Evolutionary conservation across 2,797 vertebrate species (phyloP).

Genomic region (Echeneis naucrates): DNA sequence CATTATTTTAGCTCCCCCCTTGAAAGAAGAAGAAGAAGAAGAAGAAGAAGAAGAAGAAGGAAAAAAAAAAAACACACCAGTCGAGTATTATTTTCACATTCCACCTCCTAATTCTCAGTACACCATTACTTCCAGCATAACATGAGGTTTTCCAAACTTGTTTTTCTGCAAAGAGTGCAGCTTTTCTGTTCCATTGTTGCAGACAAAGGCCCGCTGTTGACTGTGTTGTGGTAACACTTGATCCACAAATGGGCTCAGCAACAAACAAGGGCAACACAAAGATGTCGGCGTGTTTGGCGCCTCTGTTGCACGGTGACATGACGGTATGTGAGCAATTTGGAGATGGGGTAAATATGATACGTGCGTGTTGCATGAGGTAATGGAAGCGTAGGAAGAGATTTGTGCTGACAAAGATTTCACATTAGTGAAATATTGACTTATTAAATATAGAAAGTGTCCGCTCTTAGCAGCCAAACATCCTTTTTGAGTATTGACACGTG

Average conservation of each 20-base stretch:
- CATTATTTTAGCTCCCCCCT: constrained; percentile 69
- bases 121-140: constrained; percentile 52
- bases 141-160: constrained; percentile 58
- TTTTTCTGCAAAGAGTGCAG: constrained; percentile 50
- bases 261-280: constrained; percentile 53
- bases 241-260: constrained; percentile 52
- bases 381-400: constrained; percentile 12
- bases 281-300: constrained; percentile 46
- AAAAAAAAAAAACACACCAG: constrained; percentile 23
- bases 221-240: constrained; percentile 56
- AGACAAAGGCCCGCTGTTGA: constrained; percentile 64
- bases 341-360: constrained; percentile 24
- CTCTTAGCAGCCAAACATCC: neutral
- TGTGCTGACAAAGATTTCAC: constrained; percentile 29
- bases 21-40: neutral
- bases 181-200: constrained; percentile 47
- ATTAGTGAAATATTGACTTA: constrained; percentile 16
- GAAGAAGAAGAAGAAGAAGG: constrained; percentile 2
- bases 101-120: constrained; percentile 63
- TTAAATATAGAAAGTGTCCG: neutral
- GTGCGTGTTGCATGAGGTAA: constrained; percentile 29
- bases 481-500: neutral
- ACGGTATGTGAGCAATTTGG: constrained; percentile 48
- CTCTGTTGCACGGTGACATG: constrained; percentile 36
- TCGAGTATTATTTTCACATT: constrained; percentile 66